Evolutionary conservation across 2,888 invertebrate species (phyloP).

Genomic region (Nyleta sp.): DNA sequence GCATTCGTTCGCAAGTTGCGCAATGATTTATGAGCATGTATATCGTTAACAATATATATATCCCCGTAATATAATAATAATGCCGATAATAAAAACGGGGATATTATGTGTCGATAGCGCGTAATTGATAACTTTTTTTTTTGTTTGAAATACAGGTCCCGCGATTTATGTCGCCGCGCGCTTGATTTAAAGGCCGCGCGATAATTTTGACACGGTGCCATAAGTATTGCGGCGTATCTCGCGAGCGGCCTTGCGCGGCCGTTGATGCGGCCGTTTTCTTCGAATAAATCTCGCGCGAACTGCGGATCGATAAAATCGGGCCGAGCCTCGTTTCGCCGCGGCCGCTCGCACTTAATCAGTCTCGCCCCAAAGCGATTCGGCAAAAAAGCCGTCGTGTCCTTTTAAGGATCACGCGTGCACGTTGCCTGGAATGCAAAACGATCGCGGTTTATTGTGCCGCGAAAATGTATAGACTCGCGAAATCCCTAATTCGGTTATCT

Average conservation of each 20-base stretch:
- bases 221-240: slow-evolving; percentile 31
- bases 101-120: too few species aligned
- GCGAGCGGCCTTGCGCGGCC: slow-evolving; percentile 54
- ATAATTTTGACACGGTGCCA: slow-evolving; percentile 38
- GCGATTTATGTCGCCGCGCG: too few species aligned
- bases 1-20: too few species aligned
- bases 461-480: slow-evolving; percentile 23
- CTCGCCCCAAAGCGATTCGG: slow-evolving; percentile 42
- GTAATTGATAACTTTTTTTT: too few species aligned
- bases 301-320: slow-evolving; percentile 57
- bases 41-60: too few species aligned
- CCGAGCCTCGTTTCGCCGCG: slow-evolving; percentile 48
- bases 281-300: slow-evolving; percentile 59
- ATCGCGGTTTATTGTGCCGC: slow-evolving; percentile 24
- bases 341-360: slow-evolving; percentile 53
- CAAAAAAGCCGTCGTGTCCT: slow-evolving; percentile 50
- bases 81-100: too few species aligned
- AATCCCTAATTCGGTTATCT: slow-evolving; percentile 35
- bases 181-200: too few species aligned
- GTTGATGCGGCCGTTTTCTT: slow-evolving; percentile 58
- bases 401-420: slow-evolving; percentile 41
- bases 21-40: too few species aligned
- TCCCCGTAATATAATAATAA: too few species aligned
- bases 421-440: slow-evolving; percentile 37
- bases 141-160: too few species aligned